A percentile compares a stretch with the other conserved stretches of the same genome.
phyloP scores from a whole-genome alignment of 2,113 vertebrate species.

The Psilopogon haemacephalus region DNA sequence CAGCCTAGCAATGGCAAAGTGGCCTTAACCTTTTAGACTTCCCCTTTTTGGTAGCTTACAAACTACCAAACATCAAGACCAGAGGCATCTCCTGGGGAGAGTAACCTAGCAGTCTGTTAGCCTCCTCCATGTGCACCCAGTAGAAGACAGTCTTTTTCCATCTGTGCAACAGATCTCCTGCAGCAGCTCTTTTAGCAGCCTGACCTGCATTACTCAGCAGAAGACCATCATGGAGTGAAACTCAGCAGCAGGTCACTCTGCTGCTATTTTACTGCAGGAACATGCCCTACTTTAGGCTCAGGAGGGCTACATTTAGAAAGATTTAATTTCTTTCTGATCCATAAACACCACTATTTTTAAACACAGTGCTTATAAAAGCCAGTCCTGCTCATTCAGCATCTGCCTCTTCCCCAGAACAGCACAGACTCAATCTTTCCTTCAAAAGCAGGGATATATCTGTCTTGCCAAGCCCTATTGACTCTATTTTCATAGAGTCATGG shows the following conservation, averaged over 20 bases:
- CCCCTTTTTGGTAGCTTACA: not conserved
- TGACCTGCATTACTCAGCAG: not conserved
- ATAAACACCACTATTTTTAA: conserved; percentile 41
- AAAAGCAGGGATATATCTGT: not conserved
- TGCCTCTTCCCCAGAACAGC: not conserved
- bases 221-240: not conserved
- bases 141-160: not conserved
- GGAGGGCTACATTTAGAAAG: conserved; percentile 10
- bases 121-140: not conserved
- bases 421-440: not conserved
- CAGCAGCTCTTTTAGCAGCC: not conserved
- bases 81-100: not conserved
- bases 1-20: not conserved
- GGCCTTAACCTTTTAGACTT: not conserved
- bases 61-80: not conserved
- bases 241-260: not conserved
- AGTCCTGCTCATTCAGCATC: not conserved
- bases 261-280: not conserved
- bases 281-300: not conserved
- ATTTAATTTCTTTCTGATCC: conserved; percentile 3
- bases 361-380: not conserved
- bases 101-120: not conserved
- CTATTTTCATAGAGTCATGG: too few species aligned
- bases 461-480: not conserved
- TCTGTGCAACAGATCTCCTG: not conserved